A percentile compares a stretch with the other conserved stretches of the same genome.
These are phyloP conservation scores for Cyclura pinguis DNA, from an alignment of 2,797 vertebrate species.

Conservation along the genomic window DNA sequence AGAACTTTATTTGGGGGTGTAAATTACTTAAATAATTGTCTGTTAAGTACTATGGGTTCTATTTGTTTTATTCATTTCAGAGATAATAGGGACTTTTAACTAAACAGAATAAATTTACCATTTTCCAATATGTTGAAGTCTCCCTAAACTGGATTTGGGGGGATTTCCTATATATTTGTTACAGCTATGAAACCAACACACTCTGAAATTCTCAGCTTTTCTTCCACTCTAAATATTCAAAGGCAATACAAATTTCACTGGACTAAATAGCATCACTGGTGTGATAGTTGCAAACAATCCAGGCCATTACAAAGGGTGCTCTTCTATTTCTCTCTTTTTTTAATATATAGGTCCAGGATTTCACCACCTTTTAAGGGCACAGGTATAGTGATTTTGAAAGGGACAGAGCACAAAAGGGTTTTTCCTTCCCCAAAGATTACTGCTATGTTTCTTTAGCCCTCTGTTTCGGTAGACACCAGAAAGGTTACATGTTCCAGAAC, in stretches of 20 bases:
- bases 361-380: accelerated
- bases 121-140: background rate
- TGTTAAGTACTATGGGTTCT: background rate
- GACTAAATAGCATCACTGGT: background rate
- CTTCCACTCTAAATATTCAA: background rate
- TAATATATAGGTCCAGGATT: conserved; percentile 2
- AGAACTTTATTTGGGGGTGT: background rate
- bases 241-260: background rate
- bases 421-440: conserved; percentile 24
- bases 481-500: background rate
- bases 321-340: background rate
- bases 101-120: background rate
- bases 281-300: background rate
- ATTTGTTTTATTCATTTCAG: background rate
- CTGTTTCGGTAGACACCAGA: background rate
- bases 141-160: background rate
- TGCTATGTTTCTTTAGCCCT: background rate
- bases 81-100: background rate
- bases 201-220: background rate
- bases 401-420: conserved; percentile 7
- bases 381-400: conserved; percentile 19
- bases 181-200: background rate
- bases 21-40: background rate
- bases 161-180: background rate
- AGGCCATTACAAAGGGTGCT: background rate